Evolutionary conservation across 1,140 invertebrate genomes (phyloP), one percentile per base, ranked within the genome.

Genomic region (Conus ventricosus): DNA sequence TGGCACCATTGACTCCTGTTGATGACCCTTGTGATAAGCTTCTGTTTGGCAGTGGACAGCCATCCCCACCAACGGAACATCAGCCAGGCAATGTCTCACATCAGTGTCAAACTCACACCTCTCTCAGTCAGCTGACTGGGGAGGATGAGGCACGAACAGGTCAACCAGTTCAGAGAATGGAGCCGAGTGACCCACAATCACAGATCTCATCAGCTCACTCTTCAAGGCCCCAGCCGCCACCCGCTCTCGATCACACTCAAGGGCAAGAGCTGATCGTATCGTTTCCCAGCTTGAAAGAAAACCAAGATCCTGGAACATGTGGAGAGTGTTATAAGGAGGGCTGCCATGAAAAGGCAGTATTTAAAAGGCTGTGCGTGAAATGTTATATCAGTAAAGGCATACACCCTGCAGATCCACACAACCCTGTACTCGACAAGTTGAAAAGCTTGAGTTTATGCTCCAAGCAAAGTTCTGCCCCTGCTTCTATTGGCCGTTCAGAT

Each of bases 381-480:
- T 91, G 90, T 71, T 91, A 88, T 63, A 57, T 88, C n/a, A 13
- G 82, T 25, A 63, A 27, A n/a, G n/a, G 27, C 76, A 78, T 51
- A 1, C 25, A 80, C 80, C 17, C 27, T 1, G 2, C 39, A 6
- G 39, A 23, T 15, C 39, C 39, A 11, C 67, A 71, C 11, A 53
- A 53, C 60, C 54, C 86, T 15, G 23, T 20, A 15, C 8, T 55
- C 17, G 20, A 78, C 75, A 78, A 60, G 8, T 4, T 23, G 55
- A 81, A 55, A 20, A n/a, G 4, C 7, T 17, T 7, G 17, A 39
- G 75, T 25, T 5, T 13, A 0, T 23, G 13, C 27, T 81, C 80
- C 39, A 15, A 8, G 17, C 5, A 5, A 8, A 81, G 53, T 25
- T 81, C 80, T 54, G 80, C 80, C 17, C 80, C 80, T 7, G 51